Base-by-base conservation (phyloP, 2,113 vertebrate species). In the Erythrolamprus reginae region DNA sequence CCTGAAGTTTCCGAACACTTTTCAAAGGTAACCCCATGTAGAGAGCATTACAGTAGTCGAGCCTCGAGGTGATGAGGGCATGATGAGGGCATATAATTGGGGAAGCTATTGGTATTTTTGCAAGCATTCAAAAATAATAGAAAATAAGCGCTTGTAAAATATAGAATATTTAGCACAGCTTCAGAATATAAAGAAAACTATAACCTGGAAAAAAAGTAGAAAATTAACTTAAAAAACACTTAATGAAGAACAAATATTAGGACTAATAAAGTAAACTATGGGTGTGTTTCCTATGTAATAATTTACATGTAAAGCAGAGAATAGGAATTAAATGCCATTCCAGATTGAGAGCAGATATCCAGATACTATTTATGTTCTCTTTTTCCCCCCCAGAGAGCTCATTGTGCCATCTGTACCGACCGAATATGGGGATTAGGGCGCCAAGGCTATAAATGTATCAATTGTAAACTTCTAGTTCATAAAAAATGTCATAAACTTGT, bases 401-500 rank as follows among this genome's bases (percentile, higher is more conserved):
- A 99, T 93, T 99, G 99, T 95, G 98, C 99, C 95, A 99, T 99
- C 97, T 99, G 99, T 93, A 98, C 98, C 0, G 99, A 99, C 94
- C 97, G 99, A 51, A 99, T 99, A 94, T 99, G 99, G 99, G 99
- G 99, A 87, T 97, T 99, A 87, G 99, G 99, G 48, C 98, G 99
- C 91, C 99, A 99, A 93, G 99, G 99, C 10, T 99, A 99, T 95
- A 99, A 99, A 93, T 99, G 99, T 95, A 99, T 99, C 97, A 99
- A 99, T 93, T 99, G 99, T 96, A 99, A 99, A 95, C 98, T 99
- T 89, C 97, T 99, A 50, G 99, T 99, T 84, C 99, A 99, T 96
- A 99, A 99, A 96, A 99, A 99, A 95, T 99, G 99, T 96, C 99
- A 99, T 95, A 99, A 99, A 94, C 97, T 99, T 89, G 99, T 99